Evolutionary conservation across 2,888 invertebrate genomes (phyloP).

Genomic region (Brachypalpus laphriformis): DNA sequence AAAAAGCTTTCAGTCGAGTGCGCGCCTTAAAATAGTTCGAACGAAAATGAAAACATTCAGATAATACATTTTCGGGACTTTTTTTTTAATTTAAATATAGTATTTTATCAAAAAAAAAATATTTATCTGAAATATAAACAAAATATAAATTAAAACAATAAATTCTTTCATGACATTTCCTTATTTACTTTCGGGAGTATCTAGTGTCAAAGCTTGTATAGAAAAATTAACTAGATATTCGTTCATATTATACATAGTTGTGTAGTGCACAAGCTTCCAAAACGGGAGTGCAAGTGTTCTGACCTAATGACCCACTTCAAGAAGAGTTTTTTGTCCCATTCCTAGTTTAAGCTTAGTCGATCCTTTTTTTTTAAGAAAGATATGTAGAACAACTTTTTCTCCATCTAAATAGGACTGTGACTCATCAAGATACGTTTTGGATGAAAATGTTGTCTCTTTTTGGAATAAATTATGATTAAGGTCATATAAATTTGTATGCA

Average conservation of each 20-base stretch:
- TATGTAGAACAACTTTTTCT: slow-evolving; percentile 5
- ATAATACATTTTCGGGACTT: slow-evolving; percentile 53
- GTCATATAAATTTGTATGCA: slow-evolving; percentile 71
- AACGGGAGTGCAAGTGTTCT: slow-evolving; percentile 67
- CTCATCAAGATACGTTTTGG: slow-evolving; percentile 49
- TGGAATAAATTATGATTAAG: slow-evolving; percentile 71
- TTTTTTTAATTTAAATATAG: slow-evolving; percentile 12
- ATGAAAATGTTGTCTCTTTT: slow-evolving; percentile 29
- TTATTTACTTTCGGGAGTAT: neutral
- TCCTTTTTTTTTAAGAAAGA: slow-evolving; percentile 52
- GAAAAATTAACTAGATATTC: slow-evolving; percentile 11
- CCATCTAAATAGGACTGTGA: slow-evolving; percentile 48
- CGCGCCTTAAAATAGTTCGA: slow-evolving; percentile 74
- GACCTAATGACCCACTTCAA: slow-evolving; percentile 71
- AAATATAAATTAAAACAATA: slow-evolving; percentile 2
- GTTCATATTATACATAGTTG: slow-evolving; percentile 11
- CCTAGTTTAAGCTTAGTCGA: slow-evolving; percentile 9
- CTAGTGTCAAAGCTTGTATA: slow-evolving; percentile 29
- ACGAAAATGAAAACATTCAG: slow-evolving; percentile 73
- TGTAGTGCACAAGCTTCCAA: slow-evolving; percentile 63
- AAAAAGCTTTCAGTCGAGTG: slow-evolving; percentile 74
- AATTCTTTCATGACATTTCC: neutral
- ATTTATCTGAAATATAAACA: neutral
- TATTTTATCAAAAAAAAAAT: slow-evolving; percentile 13
- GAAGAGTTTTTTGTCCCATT: slow-evolving; percentile 3